Base-by-base conservation (phyloP, 2,797 vertebrate genomes). In the Spinus pinus region DNA sequence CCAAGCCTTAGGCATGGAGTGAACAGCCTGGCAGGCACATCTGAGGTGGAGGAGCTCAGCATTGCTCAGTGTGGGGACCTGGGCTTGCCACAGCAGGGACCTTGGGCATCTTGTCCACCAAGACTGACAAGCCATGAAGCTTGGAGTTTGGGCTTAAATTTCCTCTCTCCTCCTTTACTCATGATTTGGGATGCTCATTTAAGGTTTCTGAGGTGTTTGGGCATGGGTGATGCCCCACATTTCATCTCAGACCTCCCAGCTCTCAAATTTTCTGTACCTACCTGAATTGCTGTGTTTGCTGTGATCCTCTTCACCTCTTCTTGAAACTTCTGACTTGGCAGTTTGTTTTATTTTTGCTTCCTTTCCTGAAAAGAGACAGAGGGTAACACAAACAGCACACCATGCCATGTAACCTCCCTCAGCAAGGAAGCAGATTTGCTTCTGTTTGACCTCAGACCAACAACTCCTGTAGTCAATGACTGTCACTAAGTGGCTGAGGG, bases 11-110 rank as follows among this genome's bases (percentile, higher is more conserved):
- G 11, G 10, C 3, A 1, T 9, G 61, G 61, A 70, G 25, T 14
- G 28, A 22, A 3, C 7, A 20, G 20, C 15, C 31, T 69, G 65
- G 37, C 12, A n/a, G 75, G 10, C 0, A 0, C 11, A 50, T 46
- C 15, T 0, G 0, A 71, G 31, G 5, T 37, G 53, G 37, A 81
- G n/a, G 27, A 86, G 22, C 17, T 74, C 53, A 27, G 20, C 12
- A 23, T 2, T 46, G 16, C 30, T 61, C 20, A 9, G 0, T 2
- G 6, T 35, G 51, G 35, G 27, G 24, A 81, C 37, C 25, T 49
- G 75, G 56, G 15, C 25, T 88, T 58, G 47, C 28, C 42, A 66
- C 16, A 11, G 6, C 0, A 0, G 31, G 49, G 18, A 57, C 49
- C 19, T 50, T 12, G 33, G 42, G 2, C 22, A 28, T 57, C 53